Evolutionary conservation across 2,797 vertebrate genomes (phyloP).

Genomic region (Trichosurus vulpecula): DNA sequence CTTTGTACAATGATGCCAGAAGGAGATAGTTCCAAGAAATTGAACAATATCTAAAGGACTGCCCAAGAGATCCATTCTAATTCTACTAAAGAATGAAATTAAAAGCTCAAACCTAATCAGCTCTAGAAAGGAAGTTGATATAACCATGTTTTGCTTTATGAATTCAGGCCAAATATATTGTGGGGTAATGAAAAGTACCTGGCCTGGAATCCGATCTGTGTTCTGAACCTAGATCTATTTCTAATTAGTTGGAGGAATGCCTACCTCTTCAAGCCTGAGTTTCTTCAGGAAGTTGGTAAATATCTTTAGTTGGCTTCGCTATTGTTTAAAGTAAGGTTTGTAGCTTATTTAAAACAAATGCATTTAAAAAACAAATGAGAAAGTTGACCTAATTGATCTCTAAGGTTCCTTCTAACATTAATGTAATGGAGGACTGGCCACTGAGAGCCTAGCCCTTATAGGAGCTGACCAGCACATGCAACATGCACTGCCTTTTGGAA

Average conservation of each 20-base stretch:
- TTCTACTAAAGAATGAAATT: neutral
- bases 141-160: neutral
- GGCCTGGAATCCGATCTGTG: neutral
- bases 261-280: neutral
- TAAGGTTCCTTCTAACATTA: neutral
- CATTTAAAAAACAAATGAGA: neutral
- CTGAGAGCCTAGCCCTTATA: neutral
- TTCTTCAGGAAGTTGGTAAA: neutral
- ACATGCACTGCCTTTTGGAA: neutral
- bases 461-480: neutral
- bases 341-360: neutral
- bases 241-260: neutral
- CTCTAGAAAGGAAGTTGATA: neutral
- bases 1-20: neutral
- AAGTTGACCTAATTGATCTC: neutral
- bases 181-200: neutral
- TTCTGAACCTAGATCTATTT: neutral
- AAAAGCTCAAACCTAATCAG: neutral
- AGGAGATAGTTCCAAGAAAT: neutral
- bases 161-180: neutral
- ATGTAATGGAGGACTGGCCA: neutral
- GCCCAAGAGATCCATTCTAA: neutral
- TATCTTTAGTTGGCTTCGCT: neutral
- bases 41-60: neutral
- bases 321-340: neutral